Percentiles rank a stretch among this genome's conserved stretches.
phyloP scores from a whole-genome alignment of 2,888 invertebrate genomes.

The Amphipyra tragopoginis region DNA sequence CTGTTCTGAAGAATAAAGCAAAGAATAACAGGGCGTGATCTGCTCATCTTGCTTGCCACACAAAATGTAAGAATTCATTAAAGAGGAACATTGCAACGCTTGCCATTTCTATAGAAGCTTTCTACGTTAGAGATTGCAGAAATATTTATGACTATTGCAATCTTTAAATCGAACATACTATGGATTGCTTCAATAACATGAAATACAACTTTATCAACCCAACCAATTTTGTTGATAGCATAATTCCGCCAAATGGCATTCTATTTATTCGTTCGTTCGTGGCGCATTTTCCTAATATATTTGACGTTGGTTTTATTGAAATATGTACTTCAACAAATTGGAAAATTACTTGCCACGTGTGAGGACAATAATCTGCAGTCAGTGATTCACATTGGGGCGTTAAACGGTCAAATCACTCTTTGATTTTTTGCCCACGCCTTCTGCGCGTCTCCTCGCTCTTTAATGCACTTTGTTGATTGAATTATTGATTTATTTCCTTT shows the following conservation, averaged over 20 bases:
- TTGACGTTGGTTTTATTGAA: slow-evolving; percentile 35
- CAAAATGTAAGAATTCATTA: too few relatives aligned
- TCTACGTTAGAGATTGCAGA: too few relatives aligned
- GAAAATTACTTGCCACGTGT: slow-evolving; percentile 48
- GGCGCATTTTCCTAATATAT: slow-evolving; percentile 17
- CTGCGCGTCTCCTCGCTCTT: slow-evolving; percentile 60
- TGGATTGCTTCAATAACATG: too few relatives aligned
- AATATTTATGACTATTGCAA: too few relatives aligned
- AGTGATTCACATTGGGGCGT: slow-evolving; percentile 69
- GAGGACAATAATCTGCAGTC: slow-evolving; percentile 36
- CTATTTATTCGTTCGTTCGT: slow-evolving; percentile 1
- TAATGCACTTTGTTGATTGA: slow-evolving; percentile 33
- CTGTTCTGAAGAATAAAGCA: too few relatives aligned
- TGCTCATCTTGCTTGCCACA: too few relatives aligned
- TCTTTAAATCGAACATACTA: too few relatives aligned
- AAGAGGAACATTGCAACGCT: too few relatives aligned
- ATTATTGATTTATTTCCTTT: slow-evolving; percentile 21
- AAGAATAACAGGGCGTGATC: too few relatives aligned
- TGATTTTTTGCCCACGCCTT: slow-evolving; percentile 71
- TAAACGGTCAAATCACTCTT: slow-evolving; percentile 53
- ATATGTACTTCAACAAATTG: slow-evolving; percentile 26
- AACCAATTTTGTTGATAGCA: slow-evolving; percentile 22
- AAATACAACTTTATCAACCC: slow-evolving; percentile 5
- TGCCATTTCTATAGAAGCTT: too few relatives aligned
- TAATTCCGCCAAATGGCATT: slow-evolving; percentile 5